Evolutionary conservation across 1,140 invertebrate species (phyloP).

Genomic region (Panagrolaimus sp.): DNA sequence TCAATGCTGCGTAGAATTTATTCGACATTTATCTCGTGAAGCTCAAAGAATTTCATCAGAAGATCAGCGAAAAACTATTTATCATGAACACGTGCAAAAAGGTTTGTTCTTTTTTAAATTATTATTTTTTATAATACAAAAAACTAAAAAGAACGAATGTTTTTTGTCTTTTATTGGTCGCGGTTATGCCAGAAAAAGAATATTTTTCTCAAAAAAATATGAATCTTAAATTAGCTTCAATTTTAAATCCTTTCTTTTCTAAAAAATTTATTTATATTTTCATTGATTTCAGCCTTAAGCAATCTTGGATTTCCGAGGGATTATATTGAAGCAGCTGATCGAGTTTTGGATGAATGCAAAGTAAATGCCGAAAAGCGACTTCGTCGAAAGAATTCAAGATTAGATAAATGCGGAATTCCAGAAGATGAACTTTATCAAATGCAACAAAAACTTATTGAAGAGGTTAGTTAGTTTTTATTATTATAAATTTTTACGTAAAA

Average conservation of each 20-base stretch:
- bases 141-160: too few species aligned
- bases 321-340: conserved; percentile 55
- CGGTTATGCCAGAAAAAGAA: too few species aligned
- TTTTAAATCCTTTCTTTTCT: too few species aligned
- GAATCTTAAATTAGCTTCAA: too few species aligned
- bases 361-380: conserved; percentile 57
- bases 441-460: conserved; percentile 48
- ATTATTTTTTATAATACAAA: too few species aligned
- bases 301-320: conserved; percentile 51
- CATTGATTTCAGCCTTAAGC: conserved; percentile 30
- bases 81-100: conserved; percentile 59
- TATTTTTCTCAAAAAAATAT: too few species aligned
- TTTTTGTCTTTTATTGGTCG: too few species aligned
- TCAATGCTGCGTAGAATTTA: conserved; percentile 56
- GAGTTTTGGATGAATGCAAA: conserved; percentile 55
- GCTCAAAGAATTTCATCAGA: conserved; percentile 53
- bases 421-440: conserved; percentile 56
- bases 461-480: neutral
- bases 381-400: conserved; percentile 59
- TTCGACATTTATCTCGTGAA: conserved; percentile 52
- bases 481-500: too few species aligned
- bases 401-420: conserved; percentile 60
- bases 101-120: too few species aligned
- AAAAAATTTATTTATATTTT: too few species aligned
- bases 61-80: conserved; percentile 58